Evolutionary conservation across 2,113 vertebrate species (phyloP).

Genomic region (Gadus chalcogrammus): DNA sequence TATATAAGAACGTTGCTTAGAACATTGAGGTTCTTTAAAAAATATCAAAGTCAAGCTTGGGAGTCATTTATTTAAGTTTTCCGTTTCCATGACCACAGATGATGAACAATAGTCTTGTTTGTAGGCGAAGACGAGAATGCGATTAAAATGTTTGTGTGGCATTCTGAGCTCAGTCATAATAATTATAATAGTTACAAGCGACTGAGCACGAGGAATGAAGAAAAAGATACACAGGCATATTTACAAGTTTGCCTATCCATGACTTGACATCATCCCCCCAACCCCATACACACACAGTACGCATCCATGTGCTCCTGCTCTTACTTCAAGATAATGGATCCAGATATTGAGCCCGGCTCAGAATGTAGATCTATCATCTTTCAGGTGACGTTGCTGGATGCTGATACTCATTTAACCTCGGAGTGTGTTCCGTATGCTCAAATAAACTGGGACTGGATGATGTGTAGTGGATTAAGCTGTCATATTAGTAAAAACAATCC

Average conservation of each 20-base stretch:
- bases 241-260: constrained; percentile 65
- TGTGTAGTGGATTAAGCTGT: constrained; percentile 17
- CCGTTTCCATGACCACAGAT: constrained; percentile 62
- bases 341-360: constrained; percentile 11
- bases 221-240: constrained; percentile 60
- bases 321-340: constrained; percentile 18
- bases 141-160: constrained; percentile 52
- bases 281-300: constrained; percentile 14
- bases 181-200: constrained; percentile 64
- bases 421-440: neutral
- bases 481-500: constrained; percentile 49
- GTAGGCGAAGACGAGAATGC: constrained; percentile 59
- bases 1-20: no score
- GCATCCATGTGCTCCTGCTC: constrained; percentile 23
- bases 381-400: constrained; percentile 2
- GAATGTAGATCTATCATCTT: neutral
- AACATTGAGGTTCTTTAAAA: no score
- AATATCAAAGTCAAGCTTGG: neutral
- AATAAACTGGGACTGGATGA: constrained; percentile 25
- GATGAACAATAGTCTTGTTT: constrained; percentile 58
- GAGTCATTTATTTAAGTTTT: constrained; percentile 37
- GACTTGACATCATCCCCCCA: constrained; percentile 10
- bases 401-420: constrained; percentile 4
- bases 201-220: constrained; percentile 60
- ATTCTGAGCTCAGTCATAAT: constrained; percentile 61